Base-by-base conservation (phyloP, 2,797 vertebrate genomes). In the Peromyscus aztecus region DNA sequence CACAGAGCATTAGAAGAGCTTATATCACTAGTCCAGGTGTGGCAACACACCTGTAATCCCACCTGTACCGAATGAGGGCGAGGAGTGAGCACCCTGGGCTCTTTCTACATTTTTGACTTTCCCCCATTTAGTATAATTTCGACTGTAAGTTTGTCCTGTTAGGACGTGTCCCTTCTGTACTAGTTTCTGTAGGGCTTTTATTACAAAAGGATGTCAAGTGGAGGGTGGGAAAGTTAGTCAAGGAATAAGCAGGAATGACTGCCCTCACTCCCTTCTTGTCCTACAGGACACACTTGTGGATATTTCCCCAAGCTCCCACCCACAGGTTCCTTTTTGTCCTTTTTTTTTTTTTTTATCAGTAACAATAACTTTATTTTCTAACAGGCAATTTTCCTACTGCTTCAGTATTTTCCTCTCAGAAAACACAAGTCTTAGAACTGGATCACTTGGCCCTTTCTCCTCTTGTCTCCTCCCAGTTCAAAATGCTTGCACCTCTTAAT, bases 291-390 rank as follows among this genome's bases (percentile, higher is more conserved):
- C 61, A 85, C 94, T 59, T 89, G 27, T 82, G 71, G 11, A 37
- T 67, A 34, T 65, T 91, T 29, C 87, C 31, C 55, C 55, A 57
- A 82, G 23, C 83, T 88, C 59, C 19, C 43, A 21, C 77, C 31
- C 93, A 65, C 7, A 19, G 27, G 6, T 84, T 95, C n/a, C 31
- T 27, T 87, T 96, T 91, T 92, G 6, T 90, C 52, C 43, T 81
- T 93, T 93, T 98, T 98, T 97, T 46, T 46, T 46, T 46, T 46
- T 46, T 46, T 46, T 46, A 46, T 46, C 43, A 46, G 43, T 46
- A 46, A 46, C 43, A 46, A 46, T 46, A 46, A 46, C 43, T 46
- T 46, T 46, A 46, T 46, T 46, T 46, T 46, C 43, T 46, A 46
- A 46, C 43, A 46, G 6, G 43, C 7, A 46, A 46, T 46, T 46